A percentile compares a stretch with the other conserved stretches of the same genome.
Evolutionary conservation across 2,797 vertebrate species (phyloP).

Genomic region (Pangasius larnaudii): DNA sequence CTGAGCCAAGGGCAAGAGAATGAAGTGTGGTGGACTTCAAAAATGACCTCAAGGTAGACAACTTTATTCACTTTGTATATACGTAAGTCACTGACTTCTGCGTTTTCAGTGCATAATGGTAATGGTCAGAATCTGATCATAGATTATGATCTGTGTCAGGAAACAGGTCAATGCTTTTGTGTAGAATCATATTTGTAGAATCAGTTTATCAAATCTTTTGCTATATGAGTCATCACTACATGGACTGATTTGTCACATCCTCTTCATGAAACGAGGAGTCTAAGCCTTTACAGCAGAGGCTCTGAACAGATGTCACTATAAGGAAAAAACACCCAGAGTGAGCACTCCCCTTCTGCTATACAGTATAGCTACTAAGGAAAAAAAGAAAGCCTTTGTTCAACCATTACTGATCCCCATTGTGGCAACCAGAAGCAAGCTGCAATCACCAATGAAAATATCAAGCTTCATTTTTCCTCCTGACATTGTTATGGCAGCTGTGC

Average conservation of each 20-base stretch:
- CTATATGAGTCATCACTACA: background rate
- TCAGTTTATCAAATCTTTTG: background rate
- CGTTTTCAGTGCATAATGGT: background rate
- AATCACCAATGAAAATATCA: constrained; percentile 15
- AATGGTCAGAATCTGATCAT: background rate
- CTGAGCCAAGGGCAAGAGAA: background rate
- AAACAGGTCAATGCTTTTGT: background rate
- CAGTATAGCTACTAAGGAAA: background rate
- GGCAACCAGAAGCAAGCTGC: background rate
- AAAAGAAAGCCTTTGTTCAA: constrained; percentile 4
- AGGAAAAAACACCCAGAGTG: background rate
- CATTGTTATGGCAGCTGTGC: constrained; percentile 20
- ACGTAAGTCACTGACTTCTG: background rate
- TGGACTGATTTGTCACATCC: background rate
- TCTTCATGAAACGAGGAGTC: background rate
- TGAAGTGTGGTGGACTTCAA: background rate
- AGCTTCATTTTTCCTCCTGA: background rate
- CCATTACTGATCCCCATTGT: background rate
- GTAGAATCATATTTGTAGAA: background rate
- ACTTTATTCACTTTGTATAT: background rate
- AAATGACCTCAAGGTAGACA: background rate
- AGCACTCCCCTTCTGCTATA: background rate
- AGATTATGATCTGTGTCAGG: background rate
- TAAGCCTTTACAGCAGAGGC: background rate
- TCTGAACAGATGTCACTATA: background rate